A percentile compares a stretch with the other conserved stretches of the same genome.
Conservation (phyloP, 2,113 vertebrate species). For the Rostratula benghalensis region DNA sequence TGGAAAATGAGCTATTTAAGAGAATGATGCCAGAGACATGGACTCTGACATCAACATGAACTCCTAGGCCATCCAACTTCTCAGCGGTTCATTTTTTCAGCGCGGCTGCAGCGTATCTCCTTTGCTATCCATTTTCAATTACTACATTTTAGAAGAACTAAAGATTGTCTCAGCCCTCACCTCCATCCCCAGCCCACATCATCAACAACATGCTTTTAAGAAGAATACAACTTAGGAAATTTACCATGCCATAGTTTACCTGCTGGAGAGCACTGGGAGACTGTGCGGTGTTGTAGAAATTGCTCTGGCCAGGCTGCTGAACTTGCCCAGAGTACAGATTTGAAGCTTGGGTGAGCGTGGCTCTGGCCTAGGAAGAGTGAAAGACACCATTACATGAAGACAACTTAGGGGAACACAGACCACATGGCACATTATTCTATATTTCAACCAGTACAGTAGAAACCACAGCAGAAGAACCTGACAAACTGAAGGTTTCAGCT, state of each 20-base stretch:
- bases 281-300: constrained; percentile 95
- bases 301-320: constrained; percentile 94
- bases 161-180: not conserved
- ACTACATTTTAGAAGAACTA: not conserved
- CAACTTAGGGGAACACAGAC: not conserved
- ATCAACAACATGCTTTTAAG: not conserved
- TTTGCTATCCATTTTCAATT: not conserved
- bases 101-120: not conserved
- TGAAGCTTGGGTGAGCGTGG: constrained; percentile 94
- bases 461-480: not conserved
- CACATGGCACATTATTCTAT: not conserved
- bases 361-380: constrained; percentile 85
- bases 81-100: not conserved
- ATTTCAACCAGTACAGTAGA: not conserved
- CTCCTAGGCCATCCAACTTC: not conserved
- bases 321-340: constrained; percentile 96
- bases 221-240: constrained; percentile 74
- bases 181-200: not conserved
- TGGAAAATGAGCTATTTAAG: not conserved
- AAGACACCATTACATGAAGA: not conserved
- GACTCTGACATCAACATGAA: not conserved
- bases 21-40: not conserved
- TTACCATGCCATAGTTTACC: constrained; percentile 88
- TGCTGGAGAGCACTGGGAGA: constrained; percentile 95
- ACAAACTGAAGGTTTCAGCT: not conserved